Evolutionary conservation across 2,797 vertebrate genomes (phyloP), one percentile per base, ranked within the genome.

Genomic region (Buceros bicornis): DNA sequence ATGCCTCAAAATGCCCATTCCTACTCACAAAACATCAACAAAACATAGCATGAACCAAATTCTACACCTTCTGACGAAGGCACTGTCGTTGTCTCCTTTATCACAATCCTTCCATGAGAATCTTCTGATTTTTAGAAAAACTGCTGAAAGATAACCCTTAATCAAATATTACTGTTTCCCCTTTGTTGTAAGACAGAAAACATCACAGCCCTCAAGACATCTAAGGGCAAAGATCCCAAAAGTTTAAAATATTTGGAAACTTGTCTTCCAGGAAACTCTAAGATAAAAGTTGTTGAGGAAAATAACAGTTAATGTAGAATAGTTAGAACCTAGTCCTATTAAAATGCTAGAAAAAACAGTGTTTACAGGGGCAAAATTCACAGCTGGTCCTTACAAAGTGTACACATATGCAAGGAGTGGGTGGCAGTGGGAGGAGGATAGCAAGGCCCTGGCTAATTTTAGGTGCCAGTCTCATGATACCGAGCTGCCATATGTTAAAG

Each of bases 361-460:
- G 71, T 93, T 95, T 95, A 90, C 86, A 93, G 90, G 96, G 97
- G 92, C 91, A 93, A 82, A 93, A 84, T 78, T 90, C 94, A 95
- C 96, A 97, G 96, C 96, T 96, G 96, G 96, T 93, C 93, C 96
- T 95, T 93, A 50, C 90, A 94, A 96, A 94, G 69, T 78, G 77
- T 54, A 95, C 43, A 92, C 93, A 97, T 96, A 97, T 97, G 97
- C 87, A 92, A 95, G 72, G 21, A 60, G 96, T 95, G 90, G 97
- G 97, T 65, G 67, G 78, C 13, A 90, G 95, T 97, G 74, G 96
- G 96, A 95, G 85, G 88, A 94, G 94, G 80, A 94, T 91, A 97
- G 95, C 95, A 97, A 97, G 96, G 94, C 83, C 96, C 80, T 95
- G 58, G 91, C 94, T 96, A 97, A 96, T 86, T 97, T 96, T 95